Evolutionary conservation across 2,113 vertebrate genomes (phyloP), one percentile per base, ranked within the genome.

Genomic region (Turnix velox): DNA sequence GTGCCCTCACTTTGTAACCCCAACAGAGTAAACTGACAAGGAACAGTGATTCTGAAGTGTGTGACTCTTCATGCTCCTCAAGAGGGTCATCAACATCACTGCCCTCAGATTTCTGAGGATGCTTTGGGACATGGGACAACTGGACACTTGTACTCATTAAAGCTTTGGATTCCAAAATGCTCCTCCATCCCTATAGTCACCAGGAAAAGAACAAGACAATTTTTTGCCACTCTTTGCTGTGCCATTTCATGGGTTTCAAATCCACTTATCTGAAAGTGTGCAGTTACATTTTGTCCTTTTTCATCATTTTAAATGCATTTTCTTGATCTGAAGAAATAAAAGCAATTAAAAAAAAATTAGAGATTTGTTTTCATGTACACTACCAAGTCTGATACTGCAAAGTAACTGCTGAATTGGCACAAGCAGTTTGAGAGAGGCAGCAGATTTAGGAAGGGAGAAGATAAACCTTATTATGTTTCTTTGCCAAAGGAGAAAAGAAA

Each of bases 401-500:
- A 96, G 90, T 95, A 95, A 95, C 88, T 93, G 93, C 97, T 94
- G 95, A 95, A 93, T 81, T 95, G 96, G 97, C 88, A 97, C 94
- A 91, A 96, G 57, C 95, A 92, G 72, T 75, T 57, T 89, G 91
- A 97, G 96, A 96, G 95, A 96, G 88, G 79, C 95, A 94, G 96
- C 95, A 95, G 97, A 97, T 97, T 97, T 97, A 94, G 96, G 97
- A 94, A 91, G 94, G 91, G 75, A 90, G 75, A 92, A 97, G 97
- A 97, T 98, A 96, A 98, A 97, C 97, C 94, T 94, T 96, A 97
- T 98, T 96, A 95, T 63, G 96, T 96, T 97, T 96, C 96, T 97
- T 97, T 95, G 96, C 97, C 95, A 95, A 97, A 98, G 96, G 91
- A 98, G 98, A 97, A 97, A 97, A 96, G 97, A 97, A 97, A 95